Base-by-base conservation (phyloP, 1,140 invertebrate genomes). In the Diabrotica virgifera region DNA sequence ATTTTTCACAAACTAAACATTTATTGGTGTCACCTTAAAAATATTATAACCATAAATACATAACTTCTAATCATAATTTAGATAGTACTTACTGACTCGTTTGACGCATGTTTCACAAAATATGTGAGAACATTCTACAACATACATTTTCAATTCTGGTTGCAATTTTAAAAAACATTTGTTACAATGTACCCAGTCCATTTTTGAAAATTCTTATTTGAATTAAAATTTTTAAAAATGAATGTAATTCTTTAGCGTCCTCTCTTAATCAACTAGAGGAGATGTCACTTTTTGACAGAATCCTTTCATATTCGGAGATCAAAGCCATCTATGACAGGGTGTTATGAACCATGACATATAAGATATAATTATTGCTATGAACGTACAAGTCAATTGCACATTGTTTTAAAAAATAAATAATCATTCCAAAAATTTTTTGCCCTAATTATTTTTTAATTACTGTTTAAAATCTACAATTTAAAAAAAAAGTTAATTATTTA, bases 161-260 rank as follows among this genome's bases (percentile, higher is more conserved):
- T 64, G 38, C 54, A 59, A 64, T 51, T 66, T 69, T 36, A 52
- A 11, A 6, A 51, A 71, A 65, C 75, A 76, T 50, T 69, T 73
- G 64, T 76, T 76, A 59, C 75, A 76, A 69, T 74, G 69, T 6
- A 76, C 55, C 72, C 72, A 76, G 58, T 70, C 64, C 35, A 56
- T 70, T 24, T 24, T 24, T 24, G 4, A 24, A 24, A 24, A 24
- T 24, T 24, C 24, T 24, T 2, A n/a, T n/a, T n/a, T 1, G 24
- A 24, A 24, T 24, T 24, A 2, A 24, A 24, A 24, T 2, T 2
- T 24, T 24, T 24, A 24, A 24, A 24, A 24, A 24, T 24, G 1
- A 24, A 24, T 24, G 24, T 24, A 24, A 4, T 24, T 24, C 24
- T 24, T 24, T 24, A 24, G 24, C 24, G 24, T 24, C 24, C 24